These are phyloP conservation scores for Catostylus mosaicus DNA, from an alignment of 30 jellyfish, hydroid and myxozoan genomes.

Conservation along the genomic window DNA sequence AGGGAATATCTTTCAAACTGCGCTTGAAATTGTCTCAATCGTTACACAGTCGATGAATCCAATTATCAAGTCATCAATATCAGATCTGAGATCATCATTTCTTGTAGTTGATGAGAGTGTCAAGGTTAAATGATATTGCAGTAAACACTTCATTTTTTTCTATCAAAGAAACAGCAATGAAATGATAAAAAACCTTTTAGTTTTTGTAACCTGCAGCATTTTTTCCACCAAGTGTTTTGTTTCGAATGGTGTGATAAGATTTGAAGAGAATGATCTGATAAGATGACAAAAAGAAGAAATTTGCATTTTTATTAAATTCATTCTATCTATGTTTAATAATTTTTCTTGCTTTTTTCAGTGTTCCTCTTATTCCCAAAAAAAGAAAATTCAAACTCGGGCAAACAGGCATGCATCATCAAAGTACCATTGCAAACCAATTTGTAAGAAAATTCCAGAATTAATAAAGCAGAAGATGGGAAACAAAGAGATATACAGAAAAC, in stretches of 20 bases:
- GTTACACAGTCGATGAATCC: constrained; percentile 12
- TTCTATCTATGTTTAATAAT: too few species aligned
- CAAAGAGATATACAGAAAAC: not conserved
- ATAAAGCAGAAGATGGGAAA: too few species aligned
- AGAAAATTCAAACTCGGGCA: not conserved
- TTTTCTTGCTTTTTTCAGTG: not conserved
- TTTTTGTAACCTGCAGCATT: not conserved
- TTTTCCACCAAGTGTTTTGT: not conserved
- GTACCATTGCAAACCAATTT: not conserved
- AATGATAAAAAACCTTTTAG: not conserved
- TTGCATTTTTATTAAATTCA: not conserved
- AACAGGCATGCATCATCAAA: not conserved
- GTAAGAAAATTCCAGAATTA: not conserved
- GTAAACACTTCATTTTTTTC: not conserved
- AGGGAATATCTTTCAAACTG: not conserved
- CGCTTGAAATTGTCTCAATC: not conserved
- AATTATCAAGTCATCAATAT: not conserved
- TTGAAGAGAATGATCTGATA: too few species aligned
- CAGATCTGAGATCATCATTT: constrained; percentile 24
- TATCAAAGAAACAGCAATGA: not conserved
- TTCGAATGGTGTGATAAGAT: not conserved
- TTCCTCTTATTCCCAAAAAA: not conserved
- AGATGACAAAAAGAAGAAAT: not conserved
- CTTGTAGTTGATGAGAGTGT: constrained; percentile 10
- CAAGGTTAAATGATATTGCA: not conserved